Percentiles rank a stretch among this genome's conserved stretches.
phyloP scores from a whole-genome alignment of 2,888 invertebrate species.

The Agriopis marginaria region DNA sequence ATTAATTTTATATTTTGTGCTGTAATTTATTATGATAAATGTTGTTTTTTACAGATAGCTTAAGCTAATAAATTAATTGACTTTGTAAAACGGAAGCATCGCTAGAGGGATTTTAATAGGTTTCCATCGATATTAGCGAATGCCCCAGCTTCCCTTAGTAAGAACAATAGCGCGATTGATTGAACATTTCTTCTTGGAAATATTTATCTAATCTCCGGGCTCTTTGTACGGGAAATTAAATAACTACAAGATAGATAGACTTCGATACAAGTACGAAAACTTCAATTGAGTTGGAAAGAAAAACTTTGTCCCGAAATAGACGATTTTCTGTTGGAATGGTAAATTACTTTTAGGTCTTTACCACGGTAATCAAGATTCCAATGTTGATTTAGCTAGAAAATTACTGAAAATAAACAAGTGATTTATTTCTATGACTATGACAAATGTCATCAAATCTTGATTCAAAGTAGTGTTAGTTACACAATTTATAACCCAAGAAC shows the following conservation, averaged over 20 bases:
- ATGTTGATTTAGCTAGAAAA: no score
- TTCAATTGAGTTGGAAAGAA: neutral
- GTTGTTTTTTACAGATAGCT: no score
- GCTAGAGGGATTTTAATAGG: conserved; percentile 4
- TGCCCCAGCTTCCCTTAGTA: neutral
- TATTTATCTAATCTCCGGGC: conserved; percentile 13
- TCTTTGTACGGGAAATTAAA: conserved; percentile 18
- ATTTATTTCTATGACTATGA: no score
- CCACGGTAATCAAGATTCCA: no score
- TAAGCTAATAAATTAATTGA: neutral
- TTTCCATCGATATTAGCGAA: conserved; percentile 10
- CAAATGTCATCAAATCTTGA: no score
- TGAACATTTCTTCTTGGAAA: conserved; percentile 18
- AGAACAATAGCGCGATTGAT: conserved; percentile 9
- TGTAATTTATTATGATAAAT: no score
- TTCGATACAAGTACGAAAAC: neutral
- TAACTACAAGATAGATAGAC: conserved; percentile 8
- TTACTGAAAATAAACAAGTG: no score
- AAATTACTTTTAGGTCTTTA: no score
- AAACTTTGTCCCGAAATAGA: neutral
- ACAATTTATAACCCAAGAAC: no score
- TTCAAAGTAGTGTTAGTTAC: no score
- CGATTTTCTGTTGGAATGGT: no score
- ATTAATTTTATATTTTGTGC: no score
- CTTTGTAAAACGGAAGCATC: neutral